Percentiles rank a stretch among this genome's conserved stretches.
These are phyloP conservation scores for Escarpia spicata DNA, from an alignment of 2,888 invertebrate species.

Conservation along the genomic window DNA sequence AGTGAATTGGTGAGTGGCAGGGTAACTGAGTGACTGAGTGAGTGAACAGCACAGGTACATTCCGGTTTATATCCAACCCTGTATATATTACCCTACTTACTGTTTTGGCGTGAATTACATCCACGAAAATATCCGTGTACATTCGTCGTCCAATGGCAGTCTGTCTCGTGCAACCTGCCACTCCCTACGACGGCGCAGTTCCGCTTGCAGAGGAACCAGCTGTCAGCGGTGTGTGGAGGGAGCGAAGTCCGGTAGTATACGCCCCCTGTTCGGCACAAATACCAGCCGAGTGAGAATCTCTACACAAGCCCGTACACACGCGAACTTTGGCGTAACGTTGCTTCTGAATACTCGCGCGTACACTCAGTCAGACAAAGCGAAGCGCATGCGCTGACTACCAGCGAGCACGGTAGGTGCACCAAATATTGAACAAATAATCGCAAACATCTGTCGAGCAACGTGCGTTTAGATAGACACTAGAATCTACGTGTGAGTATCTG, in stretches of 20 bases:
- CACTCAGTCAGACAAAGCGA: background rate
- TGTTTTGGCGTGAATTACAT: background rate
- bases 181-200: background rate
- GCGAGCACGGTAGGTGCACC: background rate
- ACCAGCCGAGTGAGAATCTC: background rate
- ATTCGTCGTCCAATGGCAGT: background rate
- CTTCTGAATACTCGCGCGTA: background rate
- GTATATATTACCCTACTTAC: conserved; percentile 4
- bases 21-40: background rate
- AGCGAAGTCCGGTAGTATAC: background rate
- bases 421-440: background rate
- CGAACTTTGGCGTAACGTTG: background rate
- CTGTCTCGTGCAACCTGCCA: background rate
- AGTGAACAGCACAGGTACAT: background rate
- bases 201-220: background rate
- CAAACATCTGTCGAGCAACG: background rate
- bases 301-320: background rate
- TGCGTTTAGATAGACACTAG: background rate
- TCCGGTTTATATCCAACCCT: background rate
- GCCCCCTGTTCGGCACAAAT: conserved; percentile 1
- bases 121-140: background rate
- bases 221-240: background rate
- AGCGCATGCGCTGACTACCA: background rate
- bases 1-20: background rate
- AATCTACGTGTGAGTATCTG: background rate